Evolutionary conservation across 2,888 invertebrate genomes (phyloP).

Genomic region (Meliscaeva auricollis): DNA sequence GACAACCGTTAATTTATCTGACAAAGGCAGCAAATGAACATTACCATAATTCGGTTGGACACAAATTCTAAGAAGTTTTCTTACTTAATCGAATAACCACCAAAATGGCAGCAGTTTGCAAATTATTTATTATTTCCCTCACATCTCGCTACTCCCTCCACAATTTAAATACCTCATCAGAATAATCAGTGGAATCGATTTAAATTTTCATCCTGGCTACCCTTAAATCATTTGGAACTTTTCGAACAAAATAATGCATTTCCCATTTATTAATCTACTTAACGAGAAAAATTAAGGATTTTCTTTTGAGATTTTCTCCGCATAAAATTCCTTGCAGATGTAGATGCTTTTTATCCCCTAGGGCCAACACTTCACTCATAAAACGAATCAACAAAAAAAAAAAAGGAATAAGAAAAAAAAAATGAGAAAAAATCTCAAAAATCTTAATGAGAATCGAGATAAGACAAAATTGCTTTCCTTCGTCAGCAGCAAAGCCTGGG

Average conservation of each 20-base stretch:
- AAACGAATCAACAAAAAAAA: no score
- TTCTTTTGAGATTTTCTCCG: constrained; percentile 28
- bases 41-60: no score
- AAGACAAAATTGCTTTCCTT: constrained; percentile 23
- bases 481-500: not conserved
- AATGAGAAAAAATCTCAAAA: constrained; percentile 14
- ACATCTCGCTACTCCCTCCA: not conserved
- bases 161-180: constrained; percentile 4
- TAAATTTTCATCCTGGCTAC: not conserved
- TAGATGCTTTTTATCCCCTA: not conserved
- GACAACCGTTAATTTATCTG: no score
- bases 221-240: constrained; percentile 16
- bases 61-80: no score
- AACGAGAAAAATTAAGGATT: constrained; percentile 53
- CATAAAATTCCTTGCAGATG: constrained; percentile 6
- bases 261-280: constrained; percentile 62
- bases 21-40: no score
- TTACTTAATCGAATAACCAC: not conserved
- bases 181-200: constrained; percentile 13
- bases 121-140: not conserved
- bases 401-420: not conserved
- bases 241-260: constrained; percentile 45
- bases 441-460: constrained; percentile 56
- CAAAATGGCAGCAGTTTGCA: not conserved
- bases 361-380: constrained; percentile 34